Evolutionary conservation across 2,797 vertebrate species (phyloP).

Genomic region (Simalia tracyae): DNA sequence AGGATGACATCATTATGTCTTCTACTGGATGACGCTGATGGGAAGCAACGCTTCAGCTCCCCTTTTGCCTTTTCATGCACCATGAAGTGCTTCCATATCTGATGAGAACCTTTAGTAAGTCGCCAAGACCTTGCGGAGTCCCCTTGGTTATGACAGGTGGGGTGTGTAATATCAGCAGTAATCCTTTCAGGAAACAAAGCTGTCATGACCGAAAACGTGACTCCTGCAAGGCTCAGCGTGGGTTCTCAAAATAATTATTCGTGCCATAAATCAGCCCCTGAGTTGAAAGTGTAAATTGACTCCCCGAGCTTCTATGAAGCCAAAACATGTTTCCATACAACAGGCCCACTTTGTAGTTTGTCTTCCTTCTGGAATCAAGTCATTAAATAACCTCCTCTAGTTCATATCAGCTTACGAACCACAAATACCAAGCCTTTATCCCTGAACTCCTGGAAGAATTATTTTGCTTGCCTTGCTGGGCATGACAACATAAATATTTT

Average conservation of each 20-base stretch:
- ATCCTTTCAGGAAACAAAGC: background rate
- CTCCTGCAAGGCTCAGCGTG: background rate
- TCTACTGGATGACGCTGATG: background rate
- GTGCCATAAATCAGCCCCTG: background rate
- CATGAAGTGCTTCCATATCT: background rate
- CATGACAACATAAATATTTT: background rate
- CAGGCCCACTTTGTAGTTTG: background rate
- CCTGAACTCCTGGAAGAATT: background rate
- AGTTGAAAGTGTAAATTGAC: background rate
- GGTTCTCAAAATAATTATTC: slow-evolving; percentile 17
- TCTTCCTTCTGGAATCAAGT: slow-evolving; percentile 10
- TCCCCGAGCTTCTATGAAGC: background rate
- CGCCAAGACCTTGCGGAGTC: background rate
- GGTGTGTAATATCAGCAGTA: background rate
- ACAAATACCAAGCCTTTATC: background rate
- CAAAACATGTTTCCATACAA: slow-evolving; percentile 29
- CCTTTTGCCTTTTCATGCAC: background rate
- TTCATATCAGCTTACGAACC: background rate
- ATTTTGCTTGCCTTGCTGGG: background rate
- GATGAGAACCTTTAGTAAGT: background rate
- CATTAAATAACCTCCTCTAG: background rate
- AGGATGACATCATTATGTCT: background rate
- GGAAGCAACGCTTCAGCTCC: background rate
- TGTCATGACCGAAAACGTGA: background rate
- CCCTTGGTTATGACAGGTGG: background rate